Percentiles rank a stretch among this genome's conserved stretches.
Evolutionary conservation across 2,888 invertebrate species (phyloP).

Genomic region (Dexiosoma caninum): DNA sequence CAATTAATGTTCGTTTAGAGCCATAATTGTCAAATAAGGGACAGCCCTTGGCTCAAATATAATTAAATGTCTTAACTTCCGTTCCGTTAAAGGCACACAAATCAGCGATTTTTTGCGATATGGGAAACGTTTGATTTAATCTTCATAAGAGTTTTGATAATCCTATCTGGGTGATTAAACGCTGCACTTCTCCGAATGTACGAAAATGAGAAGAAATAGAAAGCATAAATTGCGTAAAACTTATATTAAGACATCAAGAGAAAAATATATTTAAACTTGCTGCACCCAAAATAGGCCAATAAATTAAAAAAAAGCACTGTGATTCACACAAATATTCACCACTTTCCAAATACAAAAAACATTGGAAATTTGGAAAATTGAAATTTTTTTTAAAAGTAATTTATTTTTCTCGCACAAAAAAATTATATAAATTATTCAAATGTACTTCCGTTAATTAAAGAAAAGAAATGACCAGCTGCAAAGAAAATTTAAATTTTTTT

Average conservation of each 20-base stretch:
- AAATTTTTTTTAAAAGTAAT: slow-evolving; percentile 18
- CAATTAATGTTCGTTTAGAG: background rate
- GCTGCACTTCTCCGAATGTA: background rate
- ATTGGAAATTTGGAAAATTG: background rate
- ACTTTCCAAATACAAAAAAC: background rate
- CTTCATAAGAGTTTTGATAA: background rate
- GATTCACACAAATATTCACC: background rate
- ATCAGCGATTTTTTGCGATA: background rate
- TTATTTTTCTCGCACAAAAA: slow-evolving; percentile 25
- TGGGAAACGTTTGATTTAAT: slow-evolving; percentile 14
- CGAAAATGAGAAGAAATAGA: slow-evolving; percentile 55
- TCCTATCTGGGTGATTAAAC: background rate
- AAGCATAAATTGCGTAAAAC: slow-evolving; percentile 58
- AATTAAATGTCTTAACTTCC: background rate
- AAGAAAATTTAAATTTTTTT: slow-evolving; percentile 14
- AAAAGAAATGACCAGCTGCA: background rate
- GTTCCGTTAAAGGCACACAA: background rate
- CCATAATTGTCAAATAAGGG: background rate
- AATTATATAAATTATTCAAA: slow-evolving; percentile 25
- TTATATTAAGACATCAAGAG: slow-evolving; percentile 36
- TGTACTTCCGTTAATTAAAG: slow-evolving; percentile 42
- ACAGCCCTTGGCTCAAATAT: background rate
- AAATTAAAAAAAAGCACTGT: background rate
- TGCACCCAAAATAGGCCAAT: slow-evolving; percentile 40
- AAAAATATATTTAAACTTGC: background rate